These are phyloP conservation scores for Dasypus novemcinctus DNA, from an alignment of 2,113 vertebrate genomes.

Conservation along the genomic window DNA sequence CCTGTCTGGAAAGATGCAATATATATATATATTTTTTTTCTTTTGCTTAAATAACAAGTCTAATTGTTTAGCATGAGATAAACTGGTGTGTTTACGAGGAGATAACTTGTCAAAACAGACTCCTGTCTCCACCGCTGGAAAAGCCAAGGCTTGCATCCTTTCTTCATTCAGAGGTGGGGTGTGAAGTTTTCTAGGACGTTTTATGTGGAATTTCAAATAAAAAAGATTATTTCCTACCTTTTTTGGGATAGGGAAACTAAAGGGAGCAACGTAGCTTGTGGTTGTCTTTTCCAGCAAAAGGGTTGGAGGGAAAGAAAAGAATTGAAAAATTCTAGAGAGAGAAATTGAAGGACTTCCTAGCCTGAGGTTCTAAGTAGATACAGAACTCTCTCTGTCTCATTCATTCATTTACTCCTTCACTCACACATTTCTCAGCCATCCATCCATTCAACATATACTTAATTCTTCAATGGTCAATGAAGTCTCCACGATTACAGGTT, in stretches of 20 bases:
- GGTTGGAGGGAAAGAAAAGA: not conserved
- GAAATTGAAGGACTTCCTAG: not conserved
- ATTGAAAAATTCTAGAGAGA: not conserved
- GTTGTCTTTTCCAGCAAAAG: not conserved
- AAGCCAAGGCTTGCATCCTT: not conserved
- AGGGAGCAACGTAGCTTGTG: not conserved
- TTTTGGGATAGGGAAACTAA: not conserved
- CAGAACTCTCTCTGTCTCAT: not conserved
- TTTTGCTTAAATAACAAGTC: not conserved
- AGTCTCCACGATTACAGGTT: too few species aligned
- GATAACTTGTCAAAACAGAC: constrained; percentile 55
- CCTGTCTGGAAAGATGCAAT: not conserved
- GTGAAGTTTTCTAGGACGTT: not conserved
- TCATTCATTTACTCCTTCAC: not conserved
- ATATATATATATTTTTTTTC: not conserved
- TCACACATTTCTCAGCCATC: too few species aligned
- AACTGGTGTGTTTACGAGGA: constrained; percentile 8
- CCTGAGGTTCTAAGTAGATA: not conserved
- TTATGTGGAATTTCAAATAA: constrained; percentile 18
- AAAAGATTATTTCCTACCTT: not conserved
- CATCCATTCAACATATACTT: too few species aligned
- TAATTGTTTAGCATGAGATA: constrained; percentile 49
- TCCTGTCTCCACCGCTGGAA: not conserved
- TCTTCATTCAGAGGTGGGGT: not conserved
- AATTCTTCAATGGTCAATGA: too few species aligned